Percentiles rank a stretch among this genome's conserved stretches.
phyloP scores from a whole-genome alignment of 2,797 vertebrate species.

The Alfaro cultratus region DNA sequence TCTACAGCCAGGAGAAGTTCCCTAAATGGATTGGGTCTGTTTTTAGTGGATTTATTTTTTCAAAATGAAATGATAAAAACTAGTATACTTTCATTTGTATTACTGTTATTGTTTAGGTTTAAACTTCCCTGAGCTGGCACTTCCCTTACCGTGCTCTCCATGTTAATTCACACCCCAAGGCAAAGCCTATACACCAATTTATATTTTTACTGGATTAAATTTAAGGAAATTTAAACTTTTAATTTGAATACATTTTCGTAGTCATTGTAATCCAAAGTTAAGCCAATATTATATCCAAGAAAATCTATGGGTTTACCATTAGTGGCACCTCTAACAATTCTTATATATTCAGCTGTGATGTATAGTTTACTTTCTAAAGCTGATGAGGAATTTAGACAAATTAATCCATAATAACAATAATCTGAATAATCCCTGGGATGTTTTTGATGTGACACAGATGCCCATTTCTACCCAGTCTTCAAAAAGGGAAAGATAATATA shows the following conservation, averaged over 20 bases:
- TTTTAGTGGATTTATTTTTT: conserved; percentile 30
- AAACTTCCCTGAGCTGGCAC: conserved; percentile 13
- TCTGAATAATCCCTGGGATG: not conserved
- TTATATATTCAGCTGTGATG: not conserved
- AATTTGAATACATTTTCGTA: not conserved
- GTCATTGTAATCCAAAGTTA: not conserved
- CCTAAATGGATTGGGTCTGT: conserved; percentile 31
- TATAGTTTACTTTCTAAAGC: not conserved
- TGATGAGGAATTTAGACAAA: not conserved
- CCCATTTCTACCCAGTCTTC: not conserved
- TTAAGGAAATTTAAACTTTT: not conserved
- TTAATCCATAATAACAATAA: not conserved
- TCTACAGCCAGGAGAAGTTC: conserved; percentile 44
- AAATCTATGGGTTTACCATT: not conserved
- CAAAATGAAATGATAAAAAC: conserved; percentile 45
- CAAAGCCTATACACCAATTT: not conserved
- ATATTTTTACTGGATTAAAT: not conserved
- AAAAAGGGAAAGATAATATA: not conserved
- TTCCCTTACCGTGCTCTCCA: not conserved
- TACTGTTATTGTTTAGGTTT: conserved; percentile 13
- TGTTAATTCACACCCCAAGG: not conserved
- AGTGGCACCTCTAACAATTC: not conserved
- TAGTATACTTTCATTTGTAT: conserved; percentile 23
- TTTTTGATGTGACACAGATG: not conserved
- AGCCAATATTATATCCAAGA: not conserved